phyloP scores from a whole-genome alignment of 1,140 invertebrate species.

The Drosophila nasuta region DNA sequence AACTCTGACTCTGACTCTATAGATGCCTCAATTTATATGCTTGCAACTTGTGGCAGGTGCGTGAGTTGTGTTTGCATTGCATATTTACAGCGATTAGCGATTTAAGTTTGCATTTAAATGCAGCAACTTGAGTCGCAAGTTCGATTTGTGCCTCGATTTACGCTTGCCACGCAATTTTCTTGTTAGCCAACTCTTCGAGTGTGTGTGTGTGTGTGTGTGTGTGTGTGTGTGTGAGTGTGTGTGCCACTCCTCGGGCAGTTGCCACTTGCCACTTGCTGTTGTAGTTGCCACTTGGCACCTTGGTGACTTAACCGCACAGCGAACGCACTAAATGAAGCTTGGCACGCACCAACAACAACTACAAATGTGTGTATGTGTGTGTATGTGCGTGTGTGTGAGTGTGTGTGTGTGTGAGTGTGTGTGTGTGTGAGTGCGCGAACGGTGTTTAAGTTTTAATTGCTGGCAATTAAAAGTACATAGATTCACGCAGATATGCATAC shows the following conservation, averaged over 20 bases:
- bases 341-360: slow-evolving; percentile 60
- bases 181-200: slow-evolving; percentile 41
- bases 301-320: slow-evolving; percentile 73
- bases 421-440: slow-evolving; percentile 35
- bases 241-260: not conserved
- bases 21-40: not conserved
- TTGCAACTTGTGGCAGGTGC: not conserved
- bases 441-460: slow-evolving; percentile 83
- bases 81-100: not conserved
- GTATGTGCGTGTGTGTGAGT: not conserved
- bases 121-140: slow-evolving; percentile 10
- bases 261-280: slow-evolving; percentile 9
- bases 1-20: not conserved
- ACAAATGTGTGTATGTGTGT: not conserved
- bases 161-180: slow-evolving; percentile 76
- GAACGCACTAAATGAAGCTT: slow-evolving; percentile 75
- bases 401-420: not conserved
- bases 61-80: not conserved
- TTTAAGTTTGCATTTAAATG: slow-evolving; percentile 21
- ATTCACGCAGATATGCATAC: slow-evolving; percentile 62
- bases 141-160: slow-evolving; percentile 38
- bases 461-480: slow-evolving; percentile 81
- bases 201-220: too few relatives aligned
- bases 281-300: slow-evolving; percentile 59
- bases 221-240: too few relatives aligned